A percentile compares a stretch with the other conserved stretches of the same genome.
Evolutionary conservation across 2,113 vertebrate species (phyloP).

Genomic region (Sinocyclocheilus grahami): DNA sequence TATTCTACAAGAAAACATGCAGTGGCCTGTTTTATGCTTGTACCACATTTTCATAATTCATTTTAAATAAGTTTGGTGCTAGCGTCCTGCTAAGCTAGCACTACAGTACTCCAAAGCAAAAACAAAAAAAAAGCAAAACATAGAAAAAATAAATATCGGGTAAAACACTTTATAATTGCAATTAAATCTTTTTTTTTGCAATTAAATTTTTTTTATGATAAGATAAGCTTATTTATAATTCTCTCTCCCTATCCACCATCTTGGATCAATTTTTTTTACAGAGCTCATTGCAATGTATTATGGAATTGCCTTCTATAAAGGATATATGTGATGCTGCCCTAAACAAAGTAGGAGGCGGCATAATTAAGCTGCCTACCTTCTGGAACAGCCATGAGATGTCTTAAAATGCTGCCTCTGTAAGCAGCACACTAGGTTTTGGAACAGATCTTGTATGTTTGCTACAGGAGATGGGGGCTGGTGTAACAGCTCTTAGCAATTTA

Average conservation of each 20-base stretch:
- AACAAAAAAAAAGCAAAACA: background rate
- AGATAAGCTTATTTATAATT: background rate
- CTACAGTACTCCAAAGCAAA: background rate
- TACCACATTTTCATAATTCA: background rate
- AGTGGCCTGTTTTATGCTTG: background rate
- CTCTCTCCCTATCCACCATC: background rate
- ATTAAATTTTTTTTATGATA: background rate
- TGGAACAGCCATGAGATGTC: background rate
- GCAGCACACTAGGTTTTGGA: constrained; percentile 13
- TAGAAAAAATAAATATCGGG: background rate
- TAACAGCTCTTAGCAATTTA: background rate
- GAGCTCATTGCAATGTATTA: background rate
- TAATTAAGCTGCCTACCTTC: constrained; percentile 16
- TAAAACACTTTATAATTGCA: background rate
- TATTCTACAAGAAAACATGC: background rate
- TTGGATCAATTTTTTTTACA: background rate
- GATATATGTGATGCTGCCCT: background rate
- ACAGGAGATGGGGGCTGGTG: constrained; percentile 4
- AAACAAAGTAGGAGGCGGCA: background rate
- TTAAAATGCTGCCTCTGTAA: background rate
- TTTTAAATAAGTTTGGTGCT: background rate
- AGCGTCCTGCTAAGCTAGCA: background rate
- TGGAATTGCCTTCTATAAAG: background rate
- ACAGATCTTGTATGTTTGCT: background rate
- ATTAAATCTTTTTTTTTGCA: background rate